Evolutionary conservation across 1,140 invertebrate species (phyloP).

Genomic region (Temnothorax nylanderi): DNA sequence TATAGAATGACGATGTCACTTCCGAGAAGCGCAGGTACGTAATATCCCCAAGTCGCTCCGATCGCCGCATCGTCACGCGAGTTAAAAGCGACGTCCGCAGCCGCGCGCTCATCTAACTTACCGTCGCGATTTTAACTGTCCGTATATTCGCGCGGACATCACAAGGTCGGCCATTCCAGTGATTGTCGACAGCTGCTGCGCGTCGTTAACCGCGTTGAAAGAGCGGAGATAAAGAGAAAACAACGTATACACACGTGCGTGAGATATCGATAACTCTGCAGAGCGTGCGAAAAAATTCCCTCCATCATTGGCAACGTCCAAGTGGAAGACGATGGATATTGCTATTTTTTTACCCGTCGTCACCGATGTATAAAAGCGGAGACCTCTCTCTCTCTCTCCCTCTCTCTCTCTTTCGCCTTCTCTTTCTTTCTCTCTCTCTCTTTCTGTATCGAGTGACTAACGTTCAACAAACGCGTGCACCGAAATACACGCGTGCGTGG

Average conservation of each 20-base stretch:
- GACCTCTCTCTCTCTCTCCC: not conserved
- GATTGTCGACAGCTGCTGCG: slow-evolving; percentile 60
- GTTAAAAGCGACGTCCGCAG: slow-evolving; percentile 49
- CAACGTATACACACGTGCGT: not conserved
- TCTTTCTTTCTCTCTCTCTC: not conserved
- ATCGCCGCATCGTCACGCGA: not conserved
- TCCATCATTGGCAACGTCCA: not conserved
- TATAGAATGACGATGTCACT: slow-evolving; percentile 30
- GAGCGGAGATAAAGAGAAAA: slow-evolving; percentile 32
- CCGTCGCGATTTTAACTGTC: slow-evolving; percentile 36
- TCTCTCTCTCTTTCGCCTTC: not conserved
- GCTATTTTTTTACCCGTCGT: slow-evolving; percentile 16
- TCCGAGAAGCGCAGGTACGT: slow-evolving; percentile 22
- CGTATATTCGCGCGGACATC: slow-evolving; percentile 45
- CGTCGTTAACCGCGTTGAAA: slow-evolving; percentile 43
- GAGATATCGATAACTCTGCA: not conserved
- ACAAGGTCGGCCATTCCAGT: slow-evolving; percentile 55
- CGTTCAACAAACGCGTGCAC: slow-evolving; percentile 42
- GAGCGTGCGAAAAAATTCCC: slow-evolving; percentile 7
- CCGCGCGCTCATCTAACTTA: slow-evolving; percentile 40
- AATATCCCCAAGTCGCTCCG: not conserved
- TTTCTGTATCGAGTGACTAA: slow-evolving; percentile 27
- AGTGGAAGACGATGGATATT: not conserved
- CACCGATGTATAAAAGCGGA: slow-evolving; percentile 14
- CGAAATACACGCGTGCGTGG: slow-evolving; percentile 62